A percentile compares a stretch with the other conserved stretches of the same genome.
These are phyloP conservation scores for Mesorhabditis spiculigera DNA, from an alignment of 2,888 invertebrate genomes.

Conservation along the genomic window DNA sequence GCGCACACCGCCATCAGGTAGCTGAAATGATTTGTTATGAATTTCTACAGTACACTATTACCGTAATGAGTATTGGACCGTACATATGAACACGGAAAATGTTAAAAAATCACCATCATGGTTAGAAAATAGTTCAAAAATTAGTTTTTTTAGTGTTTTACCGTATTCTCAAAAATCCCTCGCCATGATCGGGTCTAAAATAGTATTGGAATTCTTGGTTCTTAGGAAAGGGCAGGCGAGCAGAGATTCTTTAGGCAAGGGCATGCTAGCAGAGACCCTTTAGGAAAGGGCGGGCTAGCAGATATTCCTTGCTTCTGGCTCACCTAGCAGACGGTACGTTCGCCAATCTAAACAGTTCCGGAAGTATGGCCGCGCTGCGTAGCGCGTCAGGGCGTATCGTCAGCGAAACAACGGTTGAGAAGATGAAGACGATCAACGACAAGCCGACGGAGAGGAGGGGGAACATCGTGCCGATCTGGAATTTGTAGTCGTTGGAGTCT, in stretches of 20 bases:
- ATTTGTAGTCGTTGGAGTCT: too few relatives aligned
- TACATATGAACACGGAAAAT: not conserved
- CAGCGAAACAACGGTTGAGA: not conserved
- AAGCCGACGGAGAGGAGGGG: not conserved
- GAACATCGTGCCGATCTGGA: constrained; percentile 5
- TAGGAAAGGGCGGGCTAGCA: too few relatives aligned
- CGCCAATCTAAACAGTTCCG: constrained; percentile 27
- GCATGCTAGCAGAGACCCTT: too few relatives aligned
- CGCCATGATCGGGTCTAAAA: not conserved
- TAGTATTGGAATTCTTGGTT: too few relatives aligned
- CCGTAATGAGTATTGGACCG: not conserved
- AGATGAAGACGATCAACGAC: constrained; percentile 1
- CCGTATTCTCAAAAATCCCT: not conserved
- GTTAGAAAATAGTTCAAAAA: not conserved
- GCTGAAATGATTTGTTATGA: constrained; percentile 16
- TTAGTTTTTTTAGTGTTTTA: not conserved
- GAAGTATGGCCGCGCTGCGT: constrained; percentile 20
- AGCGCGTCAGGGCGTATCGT: constrained; percentile 9
- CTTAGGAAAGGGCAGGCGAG: too few relatives aligned
- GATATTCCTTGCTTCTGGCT: not conserved
- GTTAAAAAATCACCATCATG: too few relatives aligned
- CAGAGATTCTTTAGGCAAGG: too few relatives aligned
- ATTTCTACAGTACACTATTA: not conserved
- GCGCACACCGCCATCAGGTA: constrained; percentile 40
- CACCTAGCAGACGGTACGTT: constrained; percentile 37